phyloP scores from a whole-genome alignment of 2,797 vertebrate genomes.

The Hippopotamyrus pictus region DNA sequence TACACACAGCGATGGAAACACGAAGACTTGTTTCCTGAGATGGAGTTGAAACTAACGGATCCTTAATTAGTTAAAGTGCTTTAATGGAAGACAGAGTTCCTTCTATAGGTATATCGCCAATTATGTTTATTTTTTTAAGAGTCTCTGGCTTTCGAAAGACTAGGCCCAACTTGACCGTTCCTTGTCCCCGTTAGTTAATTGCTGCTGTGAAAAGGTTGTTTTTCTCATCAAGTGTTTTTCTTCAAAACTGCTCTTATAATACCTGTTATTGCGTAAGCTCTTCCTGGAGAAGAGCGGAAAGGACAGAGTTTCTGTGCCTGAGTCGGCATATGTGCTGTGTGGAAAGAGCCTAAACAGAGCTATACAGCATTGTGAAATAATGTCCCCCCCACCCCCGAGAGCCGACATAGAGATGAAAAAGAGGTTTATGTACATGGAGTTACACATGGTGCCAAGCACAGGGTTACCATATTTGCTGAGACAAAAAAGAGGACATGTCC shows the following conservation, averaged over 20 bases:
- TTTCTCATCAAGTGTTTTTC: slow-evolving; percentile 9
- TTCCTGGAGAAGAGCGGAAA: neutral
- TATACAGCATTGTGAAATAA: neutral
- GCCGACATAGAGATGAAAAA: neutral
- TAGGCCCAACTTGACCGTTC: neutral
- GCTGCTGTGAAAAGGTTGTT: neutral
- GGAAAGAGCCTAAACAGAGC: neutral
- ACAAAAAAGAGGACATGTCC: neutral
- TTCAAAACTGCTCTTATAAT: neutral
- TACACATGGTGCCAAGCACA: neutral
- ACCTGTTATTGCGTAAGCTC: neutral
- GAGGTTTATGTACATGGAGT: neutral
- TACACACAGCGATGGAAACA: neutral
- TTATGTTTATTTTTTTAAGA: neutral
- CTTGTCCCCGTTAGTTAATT: neutral
- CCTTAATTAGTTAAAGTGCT: neutral
- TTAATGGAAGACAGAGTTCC: neutral
- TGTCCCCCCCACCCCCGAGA: neutral
- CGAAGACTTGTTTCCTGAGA: neutral
- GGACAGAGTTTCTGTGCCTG: neutral
- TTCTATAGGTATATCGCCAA: neutral
- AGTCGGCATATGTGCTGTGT: neutral
- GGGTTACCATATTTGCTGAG: neutral
- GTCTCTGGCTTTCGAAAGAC: neutral
- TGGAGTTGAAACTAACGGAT: neutral